These are phyloP conservation scores for Stenopsyche tienmushanensis DNA, from an alignment of 1,140 invertebrate species.

Conservation along the genomic window DNA sequence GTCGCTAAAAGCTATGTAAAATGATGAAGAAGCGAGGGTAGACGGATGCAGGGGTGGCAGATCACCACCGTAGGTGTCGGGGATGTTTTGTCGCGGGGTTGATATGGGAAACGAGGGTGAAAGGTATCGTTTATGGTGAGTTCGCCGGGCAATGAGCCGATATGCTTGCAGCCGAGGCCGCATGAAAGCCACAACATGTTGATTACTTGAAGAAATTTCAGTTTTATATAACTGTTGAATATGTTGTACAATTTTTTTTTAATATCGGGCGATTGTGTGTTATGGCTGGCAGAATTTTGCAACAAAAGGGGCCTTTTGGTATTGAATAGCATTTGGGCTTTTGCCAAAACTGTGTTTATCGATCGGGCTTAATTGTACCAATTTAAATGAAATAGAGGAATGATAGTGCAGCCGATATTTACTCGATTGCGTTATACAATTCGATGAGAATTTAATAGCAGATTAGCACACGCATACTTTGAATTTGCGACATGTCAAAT, in stretches of 20 bases:
- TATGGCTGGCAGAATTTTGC: background rate
- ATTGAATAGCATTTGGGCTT: background rate
- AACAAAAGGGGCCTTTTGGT: background rate
- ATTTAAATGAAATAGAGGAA: slow-evolving; percentile 29
- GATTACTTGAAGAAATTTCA: background rate
- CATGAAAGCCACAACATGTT: no score
- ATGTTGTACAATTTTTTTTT: background rate
- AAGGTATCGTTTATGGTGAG: background rate
- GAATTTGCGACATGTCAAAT: no score
- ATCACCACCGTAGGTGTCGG: background rate
- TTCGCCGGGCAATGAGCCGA: background rate
- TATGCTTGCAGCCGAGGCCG: no score
- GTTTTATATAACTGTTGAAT: background rate
- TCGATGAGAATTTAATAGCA: background rate
- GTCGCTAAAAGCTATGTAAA: no score
- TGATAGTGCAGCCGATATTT: slow-evolving; percentile 5
- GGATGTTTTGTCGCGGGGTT: background rate
- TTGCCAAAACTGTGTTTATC: slow-evolving; percentile 38
- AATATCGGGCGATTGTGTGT: background rate
- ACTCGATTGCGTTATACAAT: background rate
- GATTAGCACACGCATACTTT: no score
- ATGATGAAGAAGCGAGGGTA: no score
- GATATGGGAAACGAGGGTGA: slow-evolving; percentile 10
- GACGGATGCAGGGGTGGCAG: no score
- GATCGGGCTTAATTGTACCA: slow-evolving; percentile 39